A percentile compares a stretch with the other conserved stretches of the same genome.
Conservation (phyloP, 2,888 invertebrate species). For the Callyntrura guangdongensis region DNA sequence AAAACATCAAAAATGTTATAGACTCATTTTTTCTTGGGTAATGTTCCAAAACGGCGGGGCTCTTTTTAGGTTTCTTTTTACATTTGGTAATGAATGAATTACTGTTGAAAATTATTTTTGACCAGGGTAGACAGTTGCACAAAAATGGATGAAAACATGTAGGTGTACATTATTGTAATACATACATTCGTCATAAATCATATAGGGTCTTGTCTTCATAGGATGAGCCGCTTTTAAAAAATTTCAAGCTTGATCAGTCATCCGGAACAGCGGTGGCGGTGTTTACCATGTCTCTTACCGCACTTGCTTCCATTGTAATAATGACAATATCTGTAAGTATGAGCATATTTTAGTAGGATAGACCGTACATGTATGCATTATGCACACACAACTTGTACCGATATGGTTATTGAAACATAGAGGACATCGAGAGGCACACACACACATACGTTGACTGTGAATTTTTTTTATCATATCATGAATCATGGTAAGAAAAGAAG, state of each 20-base stretch:
- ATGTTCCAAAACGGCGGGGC: too few species aligned
- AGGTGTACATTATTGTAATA: neutral
- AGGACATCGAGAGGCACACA: constrained; percentile 1
- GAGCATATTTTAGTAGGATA: constrained; percentile 10
- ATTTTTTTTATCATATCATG: constrained; percentile 16
- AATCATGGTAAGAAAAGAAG: constrained; percentile 31
- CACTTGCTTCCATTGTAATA: constrained; percentile 1
- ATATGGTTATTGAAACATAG: constrained; percentile 25
- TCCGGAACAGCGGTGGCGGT: constrained; percentile 38
- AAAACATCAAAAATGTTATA: too few species aligned
- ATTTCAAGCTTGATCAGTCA: constrained; percentile 65
- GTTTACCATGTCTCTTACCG: constrained; percentile 51
- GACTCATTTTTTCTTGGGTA: too few species aligned
- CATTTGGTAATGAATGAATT: constrained; percentile 45
- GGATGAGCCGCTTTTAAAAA: constrained; percentile 38
- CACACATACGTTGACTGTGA: neutral
- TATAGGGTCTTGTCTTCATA: constrained; percentile 27
- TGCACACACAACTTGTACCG: neutral
- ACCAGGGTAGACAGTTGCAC: neutral
- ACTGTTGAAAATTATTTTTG: constrained; percentile 15
- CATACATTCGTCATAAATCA: neutral
- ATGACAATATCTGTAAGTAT: constrained; percentile 64
- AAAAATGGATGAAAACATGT: neutral
- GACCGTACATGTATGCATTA: neutral
- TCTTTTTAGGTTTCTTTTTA: too few species aligned